Evolutionary conservation across 2,888 invertebrate genomes (phyloP).

Genomic region (Drosophila silvestris): DNA sequence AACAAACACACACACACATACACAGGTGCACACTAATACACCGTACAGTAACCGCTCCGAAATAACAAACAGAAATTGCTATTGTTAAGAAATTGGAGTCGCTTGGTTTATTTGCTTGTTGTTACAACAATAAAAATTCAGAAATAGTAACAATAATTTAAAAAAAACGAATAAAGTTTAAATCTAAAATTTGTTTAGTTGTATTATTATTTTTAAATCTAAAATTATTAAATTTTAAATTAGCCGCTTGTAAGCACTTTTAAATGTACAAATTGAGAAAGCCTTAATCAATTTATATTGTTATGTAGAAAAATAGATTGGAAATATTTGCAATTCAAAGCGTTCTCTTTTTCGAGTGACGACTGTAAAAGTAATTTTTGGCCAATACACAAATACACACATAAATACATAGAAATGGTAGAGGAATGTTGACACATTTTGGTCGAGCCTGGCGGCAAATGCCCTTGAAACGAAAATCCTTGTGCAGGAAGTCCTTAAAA

Average conservation of each 20-base stretch:
- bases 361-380: constrained; percentile 11
- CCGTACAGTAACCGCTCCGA: background rate
- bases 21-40: constrained; percentile 1
- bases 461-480: constrained; percentile 75
- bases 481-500: constrained; percentile 40
- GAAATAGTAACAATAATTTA: background rate
- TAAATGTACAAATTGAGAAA: background rate
- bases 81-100: background rate
- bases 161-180: background rate
- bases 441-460: constrained; percentile 33
- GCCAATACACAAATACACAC: constrained; percentile 14
- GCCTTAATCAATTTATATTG: background rate
- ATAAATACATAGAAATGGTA: background rate
- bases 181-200: background rate
- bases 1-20: constrained; percentile 13
- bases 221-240: background rate
- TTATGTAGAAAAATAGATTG: background rate
- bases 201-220: background rate
- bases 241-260: background rate
- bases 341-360: background rate
- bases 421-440: constrained; percentile 34
- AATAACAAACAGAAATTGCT: background rate
- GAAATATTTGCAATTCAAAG: background rate
- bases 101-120: background rate
- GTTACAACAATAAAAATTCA: background rate